Conservation (phyloP, 2,888 invertebrate genomes). For the Pachycephus smyrnensis region DNA sequence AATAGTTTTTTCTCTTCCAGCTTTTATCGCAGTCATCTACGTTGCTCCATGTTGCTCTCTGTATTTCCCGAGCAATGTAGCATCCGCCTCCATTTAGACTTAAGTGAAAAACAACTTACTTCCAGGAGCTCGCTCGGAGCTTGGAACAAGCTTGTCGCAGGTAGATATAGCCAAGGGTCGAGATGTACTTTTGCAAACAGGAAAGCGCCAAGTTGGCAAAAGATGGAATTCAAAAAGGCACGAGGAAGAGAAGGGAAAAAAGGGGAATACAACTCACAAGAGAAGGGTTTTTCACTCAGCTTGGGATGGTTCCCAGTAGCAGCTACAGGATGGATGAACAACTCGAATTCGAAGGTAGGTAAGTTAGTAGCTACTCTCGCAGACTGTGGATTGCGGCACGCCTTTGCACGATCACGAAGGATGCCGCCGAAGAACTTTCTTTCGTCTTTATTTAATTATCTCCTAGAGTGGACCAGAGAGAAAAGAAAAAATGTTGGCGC, state of each 20-base stretch:
- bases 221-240: background rate
- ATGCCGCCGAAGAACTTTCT: background rate
- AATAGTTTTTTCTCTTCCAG: background rate
- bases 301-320: background rate
- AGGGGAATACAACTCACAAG: background rate
- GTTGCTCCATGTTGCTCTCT: background rate
- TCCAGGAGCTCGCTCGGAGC: background rate
- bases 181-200: background rate
- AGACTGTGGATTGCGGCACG: background rate
- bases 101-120: conserved; percentile 6
- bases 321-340: background rate
- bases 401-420: background rate
- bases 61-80: background rate
- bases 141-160: background rate
- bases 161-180: background rate
- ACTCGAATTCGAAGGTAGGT: background rate
- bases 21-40: background rate
- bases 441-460: conserved; percentile 12
- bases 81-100: conserved; percentile 1
- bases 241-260: background rate
- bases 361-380: background rate
- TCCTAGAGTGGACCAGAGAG: background rate
- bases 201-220: background rate
- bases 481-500: background rate
- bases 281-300: background rate